Evolutionary conservation across 2,888 invertebrate genomes (phyloP).

Genomic region (Subacronicta megacephala): DNA sequence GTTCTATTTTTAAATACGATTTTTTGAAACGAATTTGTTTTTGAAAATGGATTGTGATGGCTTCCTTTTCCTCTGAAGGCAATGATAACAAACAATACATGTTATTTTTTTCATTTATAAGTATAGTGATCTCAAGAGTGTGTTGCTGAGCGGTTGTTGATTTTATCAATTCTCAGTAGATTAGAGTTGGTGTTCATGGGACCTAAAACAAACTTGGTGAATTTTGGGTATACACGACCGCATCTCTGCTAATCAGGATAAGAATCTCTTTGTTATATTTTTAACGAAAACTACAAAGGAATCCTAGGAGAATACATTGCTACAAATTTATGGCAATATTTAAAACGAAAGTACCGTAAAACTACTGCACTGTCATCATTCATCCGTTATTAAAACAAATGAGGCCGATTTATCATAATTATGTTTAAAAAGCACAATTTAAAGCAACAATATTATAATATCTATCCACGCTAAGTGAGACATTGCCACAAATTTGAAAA

Average conservation of each 20-base stretch:
- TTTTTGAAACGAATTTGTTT: constrained; percentile 1
- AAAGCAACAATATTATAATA: constrained; percentile 20
- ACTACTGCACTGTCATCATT: constrained; percentile 28
- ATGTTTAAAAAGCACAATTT: constrained; percentile 38
- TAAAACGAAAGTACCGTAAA: constrained; percentile 21
- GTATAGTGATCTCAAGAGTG: too few relatives aligned
- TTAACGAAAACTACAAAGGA: background rate
- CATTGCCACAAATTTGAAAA: constrained; percentile 57
- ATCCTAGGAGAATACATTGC: constrained; percentile 3
- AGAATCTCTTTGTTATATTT: too few relatives aligned
- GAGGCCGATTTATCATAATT: constrained; percentile 47
- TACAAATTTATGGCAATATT: constrained; percentile 36
- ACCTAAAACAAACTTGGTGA: too few relatives aligned
- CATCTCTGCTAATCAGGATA: background rate
- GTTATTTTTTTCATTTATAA: background rate
- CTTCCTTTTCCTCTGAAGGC: background rate
- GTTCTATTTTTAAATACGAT: constrained; percentile 18
- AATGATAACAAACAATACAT: too few relatives aligned
- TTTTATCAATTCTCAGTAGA: too few relatives aligned
- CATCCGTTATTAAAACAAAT: constrained; percentile 44
- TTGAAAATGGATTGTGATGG: background rate
- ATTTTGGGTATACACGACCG: too few relatives aligned
- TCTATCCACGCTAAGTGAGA: constrained; percentile 39
- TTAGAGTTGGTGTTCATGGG: too few relatives aligned
- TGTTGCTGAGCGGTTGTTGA: too few relatives aligned